Base-by-base conservation (phyloP, 1,140 invertebrate genomes). In the Hypsibius dujardini region DNA sequence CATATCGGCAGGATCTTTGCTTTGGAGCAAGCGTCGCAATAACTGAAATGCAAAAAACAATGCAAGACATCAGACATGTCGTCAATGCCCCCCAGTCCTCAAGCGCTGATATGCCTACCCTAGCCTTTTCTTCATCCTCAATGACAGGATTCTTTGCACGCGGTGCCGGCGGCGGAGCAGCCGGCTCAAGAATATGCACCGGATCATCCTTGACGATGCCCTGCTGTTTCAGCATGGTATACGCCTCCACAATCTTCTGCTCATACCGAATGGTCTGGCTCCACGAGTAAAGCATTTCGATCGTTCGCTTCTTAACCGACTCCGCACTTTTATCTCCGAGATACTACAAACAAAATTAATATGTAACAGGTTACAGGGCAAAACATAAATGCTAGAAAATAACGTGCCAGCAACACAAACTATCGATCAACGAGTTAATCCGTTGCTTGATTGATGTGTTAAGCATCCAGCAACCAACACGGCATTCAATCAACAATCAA, bases 1-100 rank as follows among this genome's bases (percentile, higher is more conserved):
- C 2, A 96, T 82, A 82, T 98, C 92, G 78, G 94, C 88, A 7
- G 90, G 90, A 81, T 95, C 90, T 81, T 92, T 95, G 77, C 93
- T 96, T 76, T 91, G 88, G 28, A 97, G 81, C 69, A 97, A 81
- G 78, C 88, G 89, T 76, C 91, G 86, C 46, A 97, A 81, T 71
- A 90, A 78, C 78, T 87, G 85, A 42, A 78, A 76, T 60, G 72
- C 71, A 69, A 76, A 62, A 45, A 62, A 72, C 15, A 72, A 70
- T 71, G 70, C 3, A 59, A 50, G 71, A 71, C 15, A 46, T 70
- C 40, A 47, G 46, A n/a, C 50, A 72, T 72, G 28, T 28, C 28
- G 28, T 28, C 28, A 28, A 28, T 28, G 28, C 28, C 28, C 28
- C 28, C 28, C 28, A 28, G 28, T 28, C 28, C 28, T 28, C 28